Percentiles rank a stretch among this genome's conserved stretches.
These are phyloP conservation scores for Hypena proboscidalis DNA, from an alignment of 2,888 invertebrate species.

Conservation along the genomic window DNA sequence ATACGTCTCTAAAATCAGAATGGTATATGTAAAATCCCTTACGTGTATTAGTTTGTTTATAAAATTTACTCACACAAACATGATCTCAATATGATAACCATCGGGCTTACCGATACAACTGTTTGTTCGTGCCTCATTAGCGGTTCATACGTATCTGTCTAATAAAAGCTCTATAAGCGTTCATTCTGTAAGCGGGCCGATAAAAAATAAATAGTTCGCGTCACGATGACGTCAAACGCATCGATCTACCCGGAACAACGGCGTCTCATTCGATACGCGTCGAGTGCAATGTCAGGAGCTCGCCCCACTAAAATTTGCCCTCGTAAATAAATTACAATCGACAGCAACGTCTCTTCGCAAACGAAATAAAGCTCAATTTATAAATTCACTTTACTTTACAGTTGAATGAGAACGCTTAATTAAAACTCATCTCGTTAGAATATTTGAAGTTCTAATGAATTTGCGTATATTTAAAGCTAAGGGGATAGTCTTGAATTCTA, in stretches of 20 bases:
- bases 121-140: constrained; percentile 4
- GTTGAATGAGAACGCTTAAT: constrained; percentile 21
- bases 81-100: no score
- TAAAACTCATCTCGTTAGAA: constrained; percentile 20
- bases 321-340: no score
- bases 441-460: constrained; percentile 23
- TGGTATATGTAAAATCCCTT: no score
- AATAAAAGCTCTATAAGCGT: constrained; percentile 18
- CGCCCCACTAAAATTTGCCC: constrained; percentile 12
- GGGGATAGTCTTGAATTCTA: constrained; percentile 14
- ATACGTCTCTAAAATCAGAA: no score
- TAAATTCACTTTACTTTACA: no score
- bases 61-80: no score
- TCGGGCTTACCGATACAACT: not conserved
- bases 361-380: no score
- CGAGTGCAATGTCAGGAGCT: constrained; percentile 22
- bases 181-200: constrained; percentile 11
- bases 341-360: no score
- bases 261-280: constrained; percentile 21
- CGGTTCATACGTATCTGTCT: constrained; percentile 8
- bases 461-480: constrained; percentile 12
- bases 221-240: constrained; percentile 53
- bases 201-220: constrained; percentile 30
- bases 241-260: constrained; percentile 42
- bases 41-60: no score